Evolutionary conservation across 2,113 vertebrate species (phyloP), one percentile per base, ranked within the genome.

Genomic region (Andinoacara biseriatus): DNA sequence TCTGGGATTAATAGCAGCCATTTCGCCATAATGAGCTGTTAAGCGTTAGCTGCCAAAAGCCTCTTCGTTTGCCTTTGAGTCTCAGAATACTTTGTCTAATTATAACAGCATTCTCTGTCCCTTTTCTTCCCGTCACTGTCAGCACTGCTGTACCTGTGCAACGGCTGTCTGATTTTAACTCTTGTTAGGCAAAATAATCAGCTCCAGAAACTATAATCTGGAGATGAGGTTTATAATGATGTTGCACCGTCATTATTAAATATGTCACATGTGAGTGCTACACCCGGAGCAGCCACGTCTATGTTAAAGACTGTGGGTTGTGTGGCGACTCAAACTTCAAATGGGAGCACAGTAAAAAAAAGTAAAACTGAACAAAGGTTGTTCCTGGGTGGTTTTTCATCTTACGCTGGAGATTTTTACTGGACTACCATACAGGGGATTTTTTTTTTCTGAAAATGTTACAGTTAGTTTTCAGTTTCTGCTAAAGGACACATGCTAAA

Each of bases 21-120:
- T 94, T 94, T 94, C 40, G 10, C 87, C 63, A 83, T 94, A 95
- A 96, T 94, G 94, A 95, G 90, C 88, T 92, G 90, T 92, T 88
- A 90, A 95, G 86, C n/a, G 65, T 88, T 87, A 85, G 89, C 92
- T 92, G 92, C 87, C 87, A 89, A 90, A 91, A 89, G 83, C 81
- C 84, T 92, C 90, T 90, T 86, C 63, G 58, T 93, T 93, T 93
- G 91, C 87, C 90, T 91, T 85, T 90, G 86, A 92, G 89, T 83
- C 78, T 87, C 86, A 58, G 83, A 92, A 87, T 87, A 82, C 90
- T 93, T 89, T 89, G 87, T 92, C 90, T 91, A 94, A 95, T 94
- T 94, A 94, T 85, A 91, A 80, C 83, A 81, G 76, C 82, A 67
- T 35, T 80, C 78, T 69, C 79, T 38, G 81, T 92, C 87, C 82